phyloP scores from a whole-genome alignment of 2,888 invertebrate genomes.

The Drosophila macrospina region DNA sequence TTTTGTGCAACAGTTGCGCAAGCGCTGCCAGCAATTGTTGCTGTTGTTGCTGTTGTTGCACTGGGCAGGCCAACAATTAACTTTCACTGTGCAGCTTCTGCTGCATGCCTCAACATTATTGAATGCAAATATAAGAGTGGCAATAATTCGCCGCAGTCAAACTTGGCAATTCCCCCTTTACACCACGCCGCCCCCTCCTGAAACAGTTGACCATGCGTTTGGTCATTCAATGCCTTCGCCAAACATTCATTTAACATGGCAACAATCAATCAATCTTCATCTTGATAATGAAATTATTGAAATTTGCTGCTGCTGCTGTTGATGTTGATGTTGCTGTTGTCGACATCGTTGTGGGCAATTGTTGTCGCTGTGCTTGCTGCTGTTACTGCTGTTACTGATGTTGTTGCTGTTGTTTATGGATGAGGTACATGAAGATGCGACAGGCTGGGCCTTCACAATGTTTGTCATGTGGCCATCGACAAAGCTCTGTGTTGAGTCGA shows the following conservation, averaged over 20 bases:
- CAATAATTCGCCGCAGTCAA: conserved; percentile 35
- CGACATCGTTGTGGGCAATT: conserved; percentile 7
- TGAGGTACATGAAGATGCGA: conserved; percentile 22
- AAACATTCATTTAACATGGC: conserved; percentile 39
- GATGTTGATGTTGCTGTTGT: conserved; percentile 32
- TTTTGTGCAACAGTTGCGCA: conserved; percentile 67
- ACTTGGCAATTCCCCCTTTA: not conserved
- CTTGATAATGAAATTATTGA: conserved; percentile 81
- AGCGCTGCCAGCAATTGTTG: conserved; percentile 54
- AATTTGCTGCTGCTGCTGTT: conserved; percentile 48
- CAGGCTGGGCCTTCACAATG: conserved; percentile 36
- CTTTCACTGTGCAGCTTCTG: conserved; percentile 67
- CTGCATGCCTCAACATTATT: conserved; percentile 63
- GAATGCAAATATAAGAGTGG: conserved; percentile 50
- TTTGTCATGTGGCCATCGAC: conserved; percentile 64
- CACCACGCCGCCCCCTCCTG: not conserved
- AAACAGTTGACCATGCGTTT: conserved; percentile 38
- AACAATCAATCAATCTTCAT: conserved; percentile 76
- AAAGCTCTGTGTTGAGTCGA: conserved; percentile 12
- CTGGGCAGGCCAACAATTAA: conserved; percentile 55
- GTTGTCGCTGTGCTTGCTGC: conserved; percentile 7
- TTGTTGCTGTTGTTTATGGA: conserved; percentile 24
- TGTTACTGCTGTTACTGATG: conserved; percentile 23
- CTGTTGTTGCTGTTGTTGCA: conserved; percentile 34
- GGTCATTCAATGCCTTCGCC: conserved; percentile 42